Percentiles rank a stretch among this genome's conserved stretches.
These are phyloP conservation scores for Anseranas semipalmata DNA, from an alignment of 2,113 vertebrate species.

Conservation along the genomic window DNA sequence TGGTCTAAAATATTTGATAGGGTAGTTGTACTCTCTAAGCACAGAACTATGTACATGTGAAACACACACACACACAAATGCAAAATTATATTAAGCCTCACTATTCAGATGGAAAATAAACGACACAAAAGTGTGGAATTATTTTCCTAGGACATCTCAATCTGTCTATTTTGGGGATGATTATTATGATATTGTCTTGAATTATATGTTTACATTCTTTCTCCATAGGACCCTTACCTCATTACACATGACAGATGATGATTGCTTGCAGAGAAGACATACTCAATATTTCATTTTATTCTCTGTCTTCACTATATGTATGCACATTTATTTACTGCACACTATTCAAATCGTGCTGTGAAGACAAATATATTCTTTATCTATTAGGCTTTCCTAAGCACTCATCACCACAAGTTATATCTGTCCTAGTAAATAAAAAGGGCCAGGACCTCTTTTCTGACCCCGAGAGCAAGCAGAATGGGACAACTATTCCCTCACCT, in stretches of 20 bases:
- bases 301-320: background rate
- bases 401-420: background rate
- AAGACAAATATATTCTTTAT: background rate
- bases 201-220: background rate
- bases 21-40: background rate
- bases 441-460: background rate
- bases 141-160: background rate
- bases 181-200: background rate
- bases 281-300: background rate
- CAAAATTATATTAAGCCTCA: background rate
- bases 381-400: background rate
- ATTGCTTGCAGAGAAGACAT: background rate
- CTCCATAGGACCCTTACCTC: background rate
- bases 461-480: background rate
- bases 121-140: background rate
- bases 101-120: background rate
- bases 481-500: background rate
- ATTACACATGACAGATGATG: background rate
- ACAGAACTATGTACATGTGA: background rate
- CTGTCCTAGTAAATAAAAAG: background rate
- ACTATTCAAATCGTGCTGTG: background rate
- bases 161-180: background rate
- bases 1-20: background rate
- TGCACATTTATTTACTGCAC: background rate
- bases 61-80: background rate